Conservation (phyloP, 2,888 invertebrate species). For the Drosophila subquinaria region DNA sequence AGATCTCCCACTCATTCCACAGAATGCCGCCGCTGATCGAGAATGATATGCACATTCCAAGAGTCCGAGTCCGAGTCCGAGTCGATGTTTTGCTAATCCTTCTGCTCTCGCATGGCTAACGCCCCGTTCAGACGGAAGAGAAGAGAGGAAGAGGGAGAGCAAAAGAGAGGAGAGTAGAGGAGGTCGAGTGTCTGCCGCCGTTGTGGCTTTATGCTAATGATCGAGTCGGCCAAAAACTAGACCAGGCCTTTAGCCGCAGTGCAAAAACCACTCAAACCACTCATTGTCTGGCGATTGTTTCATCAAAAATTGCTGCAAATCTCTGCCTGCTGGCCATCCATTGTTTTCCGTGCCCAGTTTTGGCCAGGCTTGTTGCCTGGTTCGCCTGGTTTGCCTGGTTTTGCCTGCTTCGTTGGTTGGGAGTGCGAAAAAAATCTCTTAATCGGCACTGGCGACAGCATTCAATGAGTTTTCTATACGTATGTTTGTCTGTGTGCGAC, state of each 20-base stretch:
- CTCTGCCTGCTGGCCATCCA: slow-evolving; percentile 60
- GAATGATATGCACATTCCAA: slow-evolving; percentile 78
- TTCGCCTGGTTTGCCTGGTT: slow-evolving; percentile 15
- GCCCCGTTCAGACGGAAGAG: slow-evolving; percentile 62
- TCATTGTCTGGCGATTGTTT: slow-evolving; percentile 76
- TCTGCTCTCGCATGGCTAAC: slow-evolving; percentile 69
- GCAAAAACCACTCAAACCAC: slow-evolving; percentile 75
- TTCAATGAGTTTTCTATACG: slow-evolving; percentile 62
- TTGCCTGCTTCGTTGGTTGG: slow-evolving; percentile 31
- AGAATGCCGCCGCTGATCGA: slow-evolving; percentile 55
- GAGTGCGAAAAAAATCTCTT: slow-evolving; percentile 83
- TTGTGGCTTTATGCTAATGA: slow-evolving; percentile 82
- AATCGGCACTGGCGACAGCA: slow-evolving; percentile 83
- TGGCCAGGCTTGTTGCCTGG: slow-evolving; percentile 24
- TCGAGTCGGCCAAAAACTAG: slow-evolving; percentile 74
- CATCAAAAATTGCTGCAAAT: slow-evolving; percentile 68
- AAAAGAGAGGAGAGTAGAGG: neutral
- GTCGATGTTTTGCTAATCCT: slow-evolving; percentile 62
- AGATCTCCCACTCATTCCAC: slow-evolving; percentile 31
- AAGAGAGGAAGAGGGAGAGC: neutral
- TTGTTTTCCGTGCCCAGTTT: slow-evolving; percentile 59
- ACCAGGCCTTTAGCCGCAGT: slow-evolving; percentile 46
- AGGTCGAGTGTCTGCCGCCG: slow-evolving; percentile 69
- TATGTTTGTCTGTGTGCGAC: slow-evolving; percentile 27
- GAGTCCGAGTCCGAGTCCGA: slow-evolving; percentile 20